Evolutionary conservation across 2,113 vertebrate species (phyloP).

Genomic region (Thalassoma bifasciatum): DNA sequence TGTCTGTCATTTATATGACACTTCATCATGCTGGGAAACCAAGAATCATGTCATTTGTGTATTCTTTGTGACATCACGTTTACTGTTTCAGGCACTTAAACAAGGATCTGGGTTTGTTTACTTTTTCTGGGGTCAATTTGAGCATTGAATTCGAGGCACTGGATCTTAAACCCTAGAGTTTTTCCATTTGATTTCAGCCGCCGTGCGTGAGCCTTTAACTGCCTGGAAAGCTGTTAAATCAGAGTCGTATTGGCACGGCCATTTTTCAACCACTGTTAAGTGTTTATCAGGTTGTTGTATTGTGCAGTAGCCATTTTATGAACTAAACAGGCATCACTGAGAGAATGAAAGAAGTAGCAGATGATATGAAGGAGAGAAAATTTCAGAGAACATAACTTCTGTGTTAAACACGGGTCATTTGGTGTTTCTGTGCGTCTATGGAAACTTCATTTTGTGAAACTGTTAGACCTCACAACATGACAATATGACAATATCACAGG

Average conservation of each 20-base stretch:
- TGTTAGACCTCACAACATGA: no score
- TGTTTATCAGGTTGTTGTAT: constrained; percentile 9
- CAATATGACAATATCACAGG: no score
- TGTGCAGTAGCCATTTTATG: background rate
- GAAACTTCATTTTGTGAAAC: background rate
- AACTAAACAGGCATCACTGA: background rate
- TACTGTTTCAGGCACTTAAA: no score
- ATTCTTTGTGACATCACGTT: no score
- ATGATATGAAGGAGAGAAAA: background rate
- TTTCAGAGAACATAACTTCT: background rate
- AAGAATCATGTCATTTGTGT: no score
- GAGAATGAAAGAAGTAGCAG: background rate
- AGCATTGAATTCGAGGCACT: no score
- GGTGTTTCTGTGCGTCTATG: background rate
- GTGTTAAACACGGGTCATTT: background rate
- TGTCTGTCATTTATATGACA: no score
- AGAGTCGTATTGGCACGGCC: background rate
- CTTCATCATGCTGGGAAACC: no score
- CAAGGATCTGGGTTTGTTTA: no score
- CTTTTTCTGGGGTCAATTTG: background rate
- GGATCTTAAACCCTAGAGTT: background rate
- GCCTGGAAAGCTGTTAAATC: background rate
- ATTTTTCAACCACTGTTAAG: background rate
- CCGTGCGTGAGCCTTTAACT: background rate
- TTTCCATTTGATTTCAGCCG: background rate